Percentiles rank a stretch among this genome's conserved stretches.
These are phyloP conservation scores for Rhagophthalmus giganteus DNA, from an alignment of 2,888 invertebrate genomes.

Conservation along the genomic window DNA sequence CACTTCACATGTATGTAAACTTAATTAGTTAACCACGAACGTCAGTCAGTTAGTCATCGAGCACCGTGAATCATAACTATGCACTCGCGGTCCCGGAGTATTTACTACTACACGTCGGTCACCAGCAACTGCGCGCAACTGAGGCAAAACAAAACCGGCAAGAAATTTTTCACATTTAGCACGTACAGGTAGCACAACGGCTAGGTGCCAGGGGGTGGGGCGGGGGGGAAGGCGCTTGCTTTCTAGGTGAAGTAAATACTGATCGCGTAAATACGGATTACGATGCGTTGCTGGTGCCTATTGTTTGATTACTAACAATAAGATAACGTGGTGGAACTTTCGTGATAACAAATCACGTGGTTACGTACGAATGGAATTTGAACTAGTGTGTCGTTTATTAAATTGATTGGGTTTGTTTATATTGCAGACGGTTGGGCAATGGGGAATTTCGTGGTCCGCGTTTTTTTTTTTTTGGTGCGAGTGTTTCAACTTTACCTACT, in stretches of 20 bases:
- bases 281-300: background rate
- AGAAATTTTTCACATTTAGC: constrained; percentile 25
- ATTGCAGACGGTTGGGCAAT: too few species aligned
- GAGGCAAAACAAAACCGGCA: constrained; percentile 20
- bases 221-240: constrained; percentile 9
- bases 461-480: too few species aligned
- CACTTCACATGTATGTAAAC: constrained; percentile 10
- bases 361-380: background rate
- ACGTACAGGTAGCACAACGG: constrained; percentile 16
- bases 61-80: constrained; percentile 27
- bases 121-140: constrained; percentile 26
- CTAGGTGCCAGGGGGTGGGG: constrained; percentile 7
- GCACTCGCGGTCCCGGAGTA: constrained; percentile 14
- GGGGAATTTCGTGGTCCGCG: too few species aligned
- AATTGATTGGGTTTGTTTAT: too few species aligned
- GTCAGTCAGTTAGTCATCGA: constrained; percentile 20
- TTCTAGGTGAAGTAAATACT: constrained; percentile 23
- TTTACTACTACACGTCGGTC: constrained; percentile 8
- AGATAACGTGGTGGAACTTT: background rate
- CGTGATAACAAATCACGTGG: background rate
- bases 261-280: constrained; percentile 1
- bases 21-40: constrained; percentile 7
- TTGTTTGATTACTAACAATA: background rate
- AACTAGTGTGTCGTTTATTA: background rate
- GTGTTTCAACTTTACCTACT: too few species aligned